These are phyloP conservation scores for Ophion slaviceki DNA, from an alignment of 2,888 invertebrate species.

Conservation along the genomic window DNA sequence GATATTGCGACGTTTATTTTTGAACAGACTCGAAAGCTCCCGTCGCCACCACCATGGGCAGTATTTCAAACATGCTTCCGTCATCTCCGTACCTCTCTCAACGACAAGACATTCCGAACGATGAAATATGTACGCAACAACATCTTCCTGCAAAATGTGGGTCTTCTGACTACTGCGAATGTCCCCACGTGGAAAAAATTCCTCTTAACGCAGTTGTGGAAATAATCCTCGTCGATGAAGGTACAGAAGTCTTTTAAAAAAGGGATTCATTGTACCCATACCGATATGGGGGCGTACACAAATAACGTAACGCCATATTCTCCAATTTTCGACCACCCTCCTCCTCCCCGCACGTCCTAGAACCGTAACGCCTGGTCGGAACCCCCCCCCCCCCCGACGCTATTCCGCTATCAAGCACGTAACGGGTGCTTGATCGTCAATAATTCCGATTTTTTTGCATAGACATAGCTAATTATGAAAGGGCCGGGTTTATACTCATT, in stretches of 20 bases:
- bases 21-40: slow-evolving; percentile 86
- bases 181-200: slow-evolving; percentile 86
- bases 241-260: slow-evolving; percentile 80
- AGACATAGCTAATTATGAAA: too few relatives aligned
- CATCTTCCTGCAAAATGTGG: slow-evolving; percentile 84
- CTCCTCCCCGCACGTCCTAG: too few relatives aligned
- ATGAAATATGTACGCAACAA: slow-evolving; percentile 92
- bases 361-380: too few relatives aligned
- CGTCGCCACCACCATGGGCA: slow-evolving; percentile 90
- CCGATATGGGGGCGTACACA: too few relatives aligned
- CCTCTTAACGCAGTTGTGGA: slow-evolving; percentile 94
- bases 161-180: slow-evolving; percentile 82
- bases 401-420: too few relatives aligned
- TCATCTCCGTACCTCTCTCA: slow-evolving; percentile 93
- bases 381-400: too few relatives aligned
- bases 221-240: slow-evolving; percentile 93
- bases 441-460: too few relatives aligned
- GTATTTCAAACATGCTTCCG: slow-evolving; percentile 91
- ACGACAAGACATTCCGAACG: slow-evolving; percentile 89
- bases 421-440: too few relatives aligned
- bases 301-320: too few relatives aligned
- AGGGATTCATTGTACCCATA: not conserved
- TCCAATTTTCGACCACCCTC: too few relatives aligned
- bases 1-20: not conserved
- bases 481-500: too few relatives aligned